phyloP scores from a whole-genome alignment of 2,113 vertebrate species.

The Scophthalmus maximus region DNA sequence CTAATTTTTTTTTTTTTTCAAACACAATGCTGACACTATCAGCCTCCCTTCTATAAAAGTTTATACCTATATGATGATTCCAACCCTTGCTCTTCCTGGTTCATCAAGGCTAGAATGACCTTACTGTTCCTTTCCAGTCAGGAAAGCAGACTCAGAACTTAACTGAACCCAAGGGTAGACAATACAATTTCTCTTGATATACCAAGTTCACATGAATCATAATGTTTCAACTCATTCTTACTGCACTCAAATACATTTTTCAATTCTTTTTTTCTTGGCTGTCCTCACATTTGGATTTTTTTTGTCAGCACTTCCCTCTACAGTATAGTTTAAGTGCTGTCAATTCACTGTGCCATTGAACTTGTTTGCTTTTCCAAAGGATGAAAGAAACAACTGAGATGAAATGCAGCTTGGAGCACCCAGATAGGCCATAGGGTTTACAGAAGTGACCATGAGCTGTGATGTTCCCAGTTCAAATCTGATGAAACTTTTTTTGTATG shows the following conservation, averaged over 20 bases:
- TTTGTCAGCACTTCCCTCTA: not conserved
- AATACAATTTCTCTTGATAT: conserved; percentile 7
- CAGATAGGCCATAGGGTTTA: not conserved
- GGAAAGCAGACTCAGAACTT: not conserved
- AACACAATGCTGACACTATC: conserved; percentile 10
- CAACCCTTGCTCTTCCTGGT: not conserved
- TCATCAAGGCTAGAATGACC: not conserved
- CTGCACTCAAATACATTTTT: not conserved
- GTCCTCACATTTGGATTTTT: too few relatives aligned
- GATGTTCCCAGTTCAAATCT: too few relatives aligned
- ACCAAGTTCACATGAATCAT: conserved; percentile 45
- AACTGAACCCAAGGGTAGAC: not conserved
- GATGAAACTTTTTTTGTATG: not conserved
- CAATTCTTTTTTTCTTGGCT: too few relatives aligned
- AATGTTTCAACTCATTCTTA: conserved; percentile 21
- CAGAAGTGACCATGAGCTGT: too few relatives aligned
- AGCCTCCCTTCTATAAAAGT: not conserved
- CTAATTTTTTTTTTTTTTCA: too few relatives aligned
- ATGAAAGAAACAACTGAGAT: too few relatives aligned
- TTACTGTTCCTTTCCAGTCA: not conserved
- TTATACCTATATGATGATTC: not conserved
- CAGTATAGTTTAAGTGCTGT: not conserved
- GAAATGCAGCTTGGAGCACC: too few relatives aligned
- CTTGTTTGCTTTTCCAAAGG: too few relatives aligned
- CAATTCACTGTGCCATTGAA: not conserved